These are phyloP conservation scores for Ondatra zibethicus DNA, from an alignment of 2,113 vertebrate species.

Conservation along the genomic window DNA sequence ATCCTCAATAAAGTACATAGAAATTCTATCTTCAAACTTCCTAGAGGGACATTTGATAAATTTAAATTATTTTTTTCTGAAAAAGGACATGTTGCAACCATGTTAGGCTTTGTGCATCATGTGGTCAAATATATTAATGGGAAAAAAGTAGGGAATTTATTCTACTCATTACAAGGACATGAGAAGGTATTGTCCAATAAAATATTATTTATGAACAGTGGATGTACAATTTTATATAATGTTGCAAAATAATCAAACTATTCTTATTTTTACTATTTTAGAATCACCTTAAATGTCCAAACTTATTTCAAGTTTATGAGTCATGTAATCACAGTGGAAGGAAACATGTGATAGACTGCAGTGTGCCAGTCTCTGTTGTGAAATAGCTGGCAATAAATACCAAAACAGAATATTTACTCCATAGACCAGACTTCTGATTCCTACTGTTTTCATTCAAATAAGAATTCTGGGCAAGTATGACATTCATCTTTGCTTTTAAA, in stretches of 20 bases:
- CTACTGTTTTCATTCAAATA: background rate
- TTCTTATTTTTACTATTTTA: background rate
- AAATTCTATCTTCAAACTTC: background rate
- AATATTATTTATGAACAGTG: background rate
- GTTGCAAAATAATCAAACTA: background rate
- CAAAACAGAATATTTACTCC: background rate
- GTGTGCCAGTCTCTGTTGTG: background rate
- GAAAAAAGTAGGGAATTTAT: background rate
- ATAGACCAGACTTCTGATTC: background rate
- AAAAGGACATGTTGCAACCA: background rate
- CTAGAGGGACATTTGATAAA: background rate
- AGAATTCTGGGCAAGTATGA: background rate
- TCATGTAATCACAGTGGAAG: background rate
- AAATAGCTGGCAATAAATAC: background rate
- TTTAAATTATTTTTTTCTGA: background rate
- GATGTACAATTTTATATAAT: background rate
- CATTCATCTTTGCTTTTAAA: background rate
- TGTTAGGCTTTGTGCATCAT: background rate
- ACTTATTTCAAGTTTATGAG: background rate
- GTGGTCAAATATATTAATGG: background rate
- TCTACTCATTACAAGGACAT: background rate
- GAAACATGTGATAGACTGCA: fast-evolving
- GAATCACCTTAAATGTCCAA: background rate
- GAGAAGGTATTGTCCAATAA: background rate
- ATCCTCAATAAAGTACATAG: background rate